Evolutionary conservation across 1,140 invertebrate genomes (phyloP).

Genomic region (Anastatus disparis): DNA sequence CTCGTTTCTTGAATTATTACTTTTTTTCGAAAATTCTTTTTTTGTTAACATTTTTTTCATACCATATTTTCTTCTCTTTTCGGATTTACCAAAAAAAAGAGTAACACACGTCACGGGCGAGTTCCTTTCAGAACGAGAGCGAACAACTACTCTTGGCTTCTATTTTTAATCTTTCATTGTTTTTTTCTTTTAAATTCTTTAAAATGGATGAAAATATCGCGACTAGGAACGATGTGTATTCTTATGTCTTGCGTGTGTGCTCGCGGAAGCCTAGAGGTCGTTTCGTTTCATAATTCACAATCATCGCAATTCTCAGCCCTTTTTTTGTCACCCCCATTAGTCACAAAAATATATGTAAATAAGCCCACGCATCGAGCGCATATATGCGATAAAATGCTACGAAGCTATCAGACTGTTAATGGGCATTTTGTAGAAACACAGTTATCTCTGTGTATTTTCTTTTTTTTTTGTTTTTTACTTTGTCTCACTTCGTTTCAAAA

Average conservation of each 20-base stretch:
- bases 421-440: background rate
- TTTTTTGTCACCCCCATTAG: background rate
- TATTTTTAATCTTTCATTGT: conserved; percentile 7
- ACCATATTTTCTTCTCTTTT: background rate
- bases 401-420: conserved; percentile 18
- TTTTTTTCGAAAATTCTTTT: background rate
- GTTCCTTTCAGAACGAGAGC: conserved; percentile 16
- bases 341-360: conserved; percentile 6
- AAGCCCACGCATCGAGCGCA: background rate
- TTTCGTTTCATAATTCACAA: background rate
- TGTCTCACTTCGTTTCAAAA: conserved; percentile 24
- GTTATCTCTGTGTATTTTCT: no score
- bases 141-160: conserved; percentile 37
- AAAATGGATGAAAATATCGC: conserved; percentile 35
- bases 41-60: background rate
- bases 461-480: conserved; percentile 2
- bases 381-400: conserved; percentile 20
- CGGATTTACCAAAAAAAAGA: background rate
- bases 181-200: background rate
- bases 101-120: background rate
- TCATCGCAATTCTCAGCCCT: background rate
- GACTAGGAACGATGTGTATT: conserved; percentile 34
- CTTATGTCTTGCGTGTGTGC: background rate
- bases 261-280: conserved; percentile 22
- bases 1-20: conserved; percentile 8